These are phyloP conservation scores for Nephrotoma flavescens DNA, from an alignment of 2,888 invertebrate genomes.

Conservation along the genomic window DNA sequence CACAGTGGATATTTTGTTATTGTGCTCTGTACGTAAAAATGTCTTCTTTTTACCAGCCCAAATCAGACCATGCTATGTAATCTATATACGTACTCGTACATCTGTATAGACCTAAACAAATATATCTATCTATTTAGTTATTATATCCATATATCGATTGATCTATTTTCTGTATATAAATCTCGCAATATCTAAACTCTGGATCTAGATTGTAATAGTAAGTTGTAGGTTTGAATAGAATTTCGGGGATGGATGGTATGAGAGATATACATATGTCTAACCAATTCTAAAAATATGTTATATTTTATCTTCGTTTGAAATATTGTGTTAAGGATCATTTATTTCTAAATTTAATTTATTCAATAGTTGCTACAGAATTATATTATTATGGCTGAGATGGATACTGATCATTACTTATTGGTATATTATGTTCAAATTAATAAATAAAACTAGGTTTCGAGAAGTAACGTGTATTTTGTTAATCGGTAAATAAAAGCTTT, in stretches of 20 bases:
- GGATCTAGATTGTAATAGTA: background rate
- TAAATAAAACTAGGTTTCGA: no score
- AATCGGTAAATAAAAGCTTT: no score
- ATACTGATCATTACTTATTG: background rate
- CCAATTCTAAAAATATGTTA: background rate
- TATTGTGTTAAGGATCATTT: background rate
- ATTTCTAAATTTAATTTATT: background rate
- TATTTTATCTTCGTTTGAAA: background rate
- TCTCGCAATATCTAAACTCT: background rate
- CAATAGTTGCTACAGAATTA: background rate
- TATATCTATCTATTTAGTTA: background rate
- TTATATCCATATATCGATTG: background rate
- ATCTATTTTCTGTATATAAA: background rate
- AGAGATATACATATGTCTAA: background rate
- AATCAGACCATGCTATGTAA: background rate
- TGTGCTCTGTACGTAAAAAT: background rate
- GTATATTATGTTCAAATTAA: no score
- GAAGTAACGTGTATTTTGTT: no score
- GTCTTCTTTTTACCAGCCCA: background rate
- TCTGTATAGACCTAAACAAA: background rate
- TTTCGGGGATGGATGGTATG: background rate
- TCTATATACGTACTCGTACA: background rate
- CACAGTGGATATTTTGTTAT: background rate
- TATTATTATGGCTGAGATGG: background rate
- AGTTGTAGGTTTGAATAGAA: background rate